Base-by-base conservation (phyloP, 2,797 vertebrate species). In the Poecile montanus region DNA sequence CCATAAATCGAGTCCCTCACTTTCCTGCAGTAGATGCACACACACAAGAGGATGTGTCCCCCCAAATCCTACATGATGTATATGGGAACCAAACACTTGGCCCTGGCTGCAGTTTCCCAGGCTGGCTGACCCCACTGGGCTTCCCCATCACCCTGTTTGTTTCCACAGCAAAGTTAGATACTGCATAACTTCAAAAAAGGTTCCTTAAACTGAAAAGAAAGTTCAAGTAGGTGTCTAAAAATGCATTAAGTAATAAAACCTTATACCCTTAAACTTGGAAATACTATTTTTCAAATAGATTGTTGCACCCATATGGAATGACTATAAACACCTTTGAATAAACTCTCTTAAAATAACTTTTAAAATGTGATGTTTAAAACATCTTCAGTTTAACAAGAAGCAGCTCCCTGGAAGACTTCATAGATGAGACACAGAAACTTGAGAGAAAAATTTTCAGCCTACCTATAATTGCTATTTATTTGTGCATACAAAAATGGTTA, bases 61-160 rank as follows among this genome's bases (percentile, higher is more conserved):
- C 17, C 8, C 9, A 70, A 76, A 73, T 38, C 40, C 36, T 40
- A 29, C 8, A 7, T 11, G 25, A 48, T 1, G 0, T 6, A 2
- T 21, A 25, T 4, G 26, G 38, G 40, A 77, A 54, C 13, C 9
- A 1, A 42, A 71, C 3, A 50, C 25, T 30, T 3, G 25, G 25
- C 34, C 16, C 23, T 72, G 57, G 12, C 6, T 71, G 29, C 1
- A 1, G 42, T 12, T 60, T 32, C 73, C 42, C 42, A n/a, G 10
- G 25, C 21, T 92, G n/a, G 10, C 15, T 89, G 75, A 83, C 10
- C 18, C 12, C 7, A 7, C 23, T 10, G 40, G 17, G 70, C 13
- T 72, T 91, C 27, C 36, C 4, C 0, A 60, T 60, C 27, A 27
- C 20, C 3, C 26, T 54, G 0, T 11, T 45, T 44, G 65, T 51